Base-by-base conservation (phyloP, 2,113 vertebrate species). In the Nanorana parkeri region DNA sequence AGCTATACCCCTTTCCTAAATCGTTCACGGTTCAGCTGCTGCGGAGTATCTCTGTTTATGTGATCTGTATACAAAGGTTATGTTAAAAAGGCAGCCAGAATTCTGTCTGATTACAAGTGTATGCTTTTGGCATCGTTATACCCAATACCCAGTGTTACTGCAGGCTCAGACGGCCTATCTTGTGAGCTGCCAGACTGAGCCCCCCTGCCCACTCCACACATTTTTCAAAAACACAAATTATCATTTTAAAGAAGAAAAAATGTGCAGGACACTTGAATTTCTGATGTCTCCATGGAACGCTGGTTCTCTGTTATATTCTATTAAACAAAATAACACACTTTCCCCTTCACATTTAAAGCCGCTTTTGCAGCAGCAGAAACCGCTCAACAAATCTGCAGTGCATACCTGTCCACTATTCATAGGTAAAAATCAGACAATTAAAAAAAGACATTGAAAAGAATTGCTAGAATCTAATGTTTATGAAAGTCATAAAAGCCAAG, bases 51-150 rank as follows among this genome's bases (percentile, higher is more conserved):
- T 73, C 80, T 36, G 71, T 81, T 74, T 81, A 81, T 81, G 80
- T 81, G 80, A 81, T 81, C 69, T 81, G 80, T 81, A 81, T 81
- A 81, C 80, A 81, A 81, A 81, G 69, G 80, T 81, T 81, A 81
- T 81, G 80, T 74, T 81, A 81, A 81, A 58, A 54, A 56, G 80
- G 80, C 80, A 74, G 80, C 68, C 69, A 56, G 80, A 61, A 66
- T 75, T 67, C 61, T 26, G 26, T 73, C 69, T 66, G 80, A 67
- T 81, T 81, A 81, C 51, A 66, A 66, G 80, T 81, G 80, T 60
- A 81, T 74, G 61, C 80, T 74, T 26, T 67, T 66, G 52, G 80
- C 80, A 81, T 81, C 51, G 47, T 75, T 80, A 47, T 61, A 58
- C 15, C 55, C 78, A 52, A 75, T 67, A 81, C 80, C 80, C 69